Conservation (phyloP, 1,140 invertebrate genomes). For the Calliphora vicina region DNA sequence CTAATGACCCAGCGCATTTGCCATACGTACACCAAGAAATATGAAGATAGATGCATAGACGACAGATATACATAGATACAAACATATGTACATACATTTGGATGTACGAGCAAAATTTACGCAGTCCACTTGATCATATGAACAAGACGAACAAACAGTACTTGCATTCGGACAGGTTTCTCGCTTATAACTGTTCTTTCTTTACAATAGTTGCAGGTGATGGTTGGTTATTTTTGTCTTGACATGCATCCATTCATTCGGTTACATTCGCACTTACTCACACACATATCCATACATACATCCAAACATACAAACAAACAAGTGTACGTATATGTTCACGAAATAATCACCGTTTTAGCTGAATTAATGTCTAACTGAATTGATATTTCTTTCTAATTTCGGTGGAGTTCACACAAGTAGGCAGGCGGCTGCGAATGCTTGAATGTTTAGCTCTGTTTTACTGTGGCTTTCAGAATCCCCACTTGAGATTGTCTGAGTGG, state of each 20-base stretch:
- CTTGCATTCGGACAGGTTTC: conserved; percentile 28
- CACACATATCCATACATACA: not conserved
- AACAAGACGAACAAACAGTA: not conserved
- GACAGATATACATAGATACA: too few species aligned
- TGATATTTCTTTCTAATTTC: conserved; percentile 29
- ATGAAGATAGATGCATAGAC: not conserved
- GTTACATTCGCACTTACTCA: not conserved
- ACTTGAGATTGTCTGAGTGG: conserved; percentile 29
- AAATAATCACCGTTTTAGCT: conserved; percentile 33
- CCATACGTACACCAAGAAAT: not conserved
- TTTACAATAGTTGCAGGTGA: conserved; percentile 18
- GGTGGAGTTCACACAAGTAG: conserved; percentile 26
- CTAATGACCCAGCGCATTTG: conserved; percentile 27
- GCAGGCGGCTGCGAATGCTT: not conserved
- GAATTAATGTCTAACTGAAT: conserved; percentile 28
- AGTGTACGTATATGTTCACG: not conserved
- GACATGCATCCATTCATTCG: not conserved
- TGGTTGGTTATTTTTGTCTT: not conserved
- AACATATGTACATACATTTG: too few species aligned
- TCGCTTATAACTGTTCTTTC: conserved; percentile 26
- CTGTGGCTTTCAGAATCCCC: conserved; percentile 14
- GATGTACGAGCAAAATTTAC: conserved; percentile 13
- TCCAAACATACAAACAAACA: not conserved
- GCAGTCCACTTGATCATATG: conserved; percentile 4
- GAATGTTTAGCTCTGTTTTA: not conserved